Base-by-base conservation (phyloP, 2,797 vertebrate species). In the Hippocampus kuda region DNA sequence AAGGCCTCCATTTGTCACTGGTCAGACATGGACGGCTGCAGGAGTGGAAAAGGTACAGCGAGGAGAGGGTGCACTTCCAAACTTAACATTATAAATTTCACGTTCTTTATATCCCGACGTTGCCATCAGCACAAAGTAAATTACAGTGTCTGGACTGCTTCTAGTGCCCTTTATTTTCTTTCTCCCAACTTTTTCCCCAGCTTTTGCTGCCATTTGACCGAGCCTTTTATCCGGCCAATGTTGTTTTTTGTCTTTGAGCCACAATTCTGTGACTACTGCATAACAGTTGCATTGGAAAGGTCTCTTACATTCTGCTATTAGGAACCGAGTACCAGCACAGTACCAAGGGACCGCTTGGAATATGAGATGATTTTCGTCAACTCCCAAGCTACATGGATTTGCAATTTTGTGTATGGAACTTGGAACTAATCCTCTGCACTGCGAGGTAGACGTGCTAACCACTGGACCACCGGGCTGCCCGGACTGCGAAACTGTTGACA, bases 41-140 rank as follows among this genome's bases (percentile, higher is more conserved):
- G 83, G 77, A 78, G 73, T 68, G 16, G 78, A 74, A 68, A 78
- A 70, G 79, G 81, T 87, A 81, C 83, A 87, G 86, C 87, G 87
- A 88, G 67, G 75, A 34, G 51, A 24, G 24, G 46, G 67, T 22
- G 9, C 7, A 54, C 22, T 46, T 64, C 88, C 88, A 89, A 88
- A 82, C 83, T 81, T 81, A 88, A 87, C 86, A 88, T 85, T 86
- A 86, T 86, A 87, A 88, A 88, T 88, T 86, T 88, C 72, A 78
- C 81, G 76, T 86, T 84, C 84, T 87, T 85, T 85, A 85, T 87
- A 80, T 84, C 83, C 83, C 66, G 49, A 59, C 79, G 75, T 84
- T 81, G 76, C 83, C 84, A 88, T 88, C 87, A 86, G 86, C 84
- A 81, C 81, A 80, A 80, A 81, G 81, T 82, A 85, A 87, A 89